These are phyloP conservation scores for Catajapyx aquilonaris DNA, from an alignment of 1,140 invertebrate species.

Conservation along the genomic window DNA sequence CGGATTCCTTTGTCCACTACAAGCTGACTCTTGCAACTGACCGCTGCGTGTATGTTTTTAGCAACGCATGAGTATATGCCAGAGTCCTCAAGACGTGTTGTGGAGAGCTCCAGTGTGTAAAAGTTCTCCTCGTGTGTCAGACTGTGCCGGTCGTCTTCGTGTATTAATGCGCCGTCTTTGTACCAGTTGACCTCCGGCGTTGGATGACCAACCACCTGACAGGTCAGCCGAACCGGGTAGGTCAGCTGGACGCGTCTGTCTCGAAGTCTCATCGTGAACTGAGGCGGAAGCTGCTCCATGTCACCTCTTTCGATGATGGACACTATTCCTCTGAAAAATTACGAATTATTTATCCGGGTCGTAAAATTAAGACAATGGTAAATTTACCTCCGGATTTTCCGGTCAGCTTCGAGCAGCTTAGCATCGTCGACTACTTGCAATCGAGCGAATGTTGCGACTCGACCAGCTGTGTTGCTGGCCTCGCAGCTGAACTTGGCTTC, in stretches of 20 bases:
- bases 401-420: constrained; percentile 45
- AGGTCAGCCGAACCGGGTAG: constrained; percentile 65
- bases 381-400: constrained; percentile 43
- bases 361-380: too few relatives aligned
- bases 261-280: constrained; percentile 69
- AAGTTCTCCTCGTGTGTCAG: constrained; percentile 44
- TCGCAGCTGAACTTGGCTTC: constrained; percentile 65
- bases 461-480: constrained; percentile 56
- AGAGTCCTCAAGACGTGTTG: constrained; percentile 50
- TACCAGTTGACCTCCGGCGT: constrained; percentile 51
- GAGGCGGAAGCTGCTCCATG: constrained; percentile 32
- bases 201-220: constrained; percentile 60
- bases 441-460: constrained; percentile 57
- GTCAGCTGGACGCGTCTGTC: constrained; percentile 58
- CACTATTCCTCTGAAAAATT: not conserved
- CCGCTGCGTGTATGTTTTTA: constrained; percentile 56
- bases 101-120: constrained; percentile 62
- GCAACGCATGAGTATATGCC: constrained; percentile 62
- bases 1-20: constrained; percentile 67
- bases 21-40: constrained; percentile 56
- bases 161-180: constrained; percentile 41
- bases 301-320: not conserved
- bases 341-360: not conserved
- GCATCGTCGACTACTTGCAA: constrained; percentile 53
- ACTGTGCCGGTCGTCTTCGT: constrained; percentile 26